Conservation (phyloP, 1,140 invertebrate species). For the Telenomus remus region DNA sequence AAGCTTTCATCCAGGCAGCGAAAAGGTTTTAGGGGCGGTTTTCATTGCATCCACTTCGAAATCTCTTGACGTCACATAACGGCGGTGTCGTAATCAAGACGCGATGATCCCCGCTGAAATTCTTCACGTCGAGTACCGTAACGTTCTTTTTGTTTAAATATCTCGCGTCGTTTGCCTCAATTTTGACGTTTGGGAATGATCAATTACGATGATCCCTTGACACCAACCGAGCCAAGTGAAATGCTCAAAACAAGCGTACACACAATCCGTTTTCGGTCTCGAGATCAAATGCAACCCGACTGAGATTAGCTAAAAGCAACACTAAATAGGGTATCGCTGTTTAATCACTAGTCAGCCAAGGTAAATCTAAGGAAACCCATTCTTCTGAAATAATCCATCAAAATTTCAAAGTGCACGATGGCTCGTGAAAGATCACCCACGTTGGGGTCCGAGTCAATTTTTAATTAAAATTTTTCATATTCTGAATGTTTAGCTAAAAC, state of each 20-base stretch:
- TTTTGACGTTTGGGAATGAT: too few relatives aligned
- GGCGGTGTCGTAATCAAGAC: slow-evolving; percentile 23
- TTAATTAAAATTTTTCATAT: too few relatives aligned
- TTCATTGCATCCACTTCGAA: slow-evolving; percentile 28
- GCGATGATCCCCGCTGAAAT: too few relatives aligned
- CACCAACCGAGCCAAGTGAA: neutral
- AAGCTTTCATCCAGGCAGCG: slow-evolving; percentile 54
- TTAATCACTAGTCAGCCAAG: neutral
- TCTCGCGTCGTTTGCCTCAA: too few relatives aligned
- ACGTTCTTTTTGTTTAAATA: too few relatives aligned
- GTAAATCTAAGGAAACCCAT: neutral
- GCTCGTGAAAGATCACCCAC: too few relatives aligned
- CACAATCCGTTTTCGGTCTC: neutral
- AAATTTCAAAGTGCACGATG: neutral
- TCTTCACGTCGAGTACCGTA: too few relatives aligned
- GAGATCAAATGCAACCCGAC: neutral
- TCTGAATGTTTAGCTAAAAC: too few relatives aligned
- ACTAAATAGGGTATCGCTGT: neutral
- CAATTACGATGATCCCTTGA: too few relatives aligned
- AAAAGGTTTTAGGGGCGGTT: slow-evolving; percentile 25
- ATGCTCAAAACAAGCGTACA: neutral
- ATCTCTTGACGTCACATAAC: slow-evolving; percentile 36
- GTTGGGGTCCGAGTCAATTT: neutral
- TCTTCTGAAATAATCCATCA: neutral
- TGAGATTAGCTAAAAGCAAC: neutral